phyloP scores from a whole-genome alignment of 1,140 invertebrate genomes.

The Nautilus pompilius region DNA sequence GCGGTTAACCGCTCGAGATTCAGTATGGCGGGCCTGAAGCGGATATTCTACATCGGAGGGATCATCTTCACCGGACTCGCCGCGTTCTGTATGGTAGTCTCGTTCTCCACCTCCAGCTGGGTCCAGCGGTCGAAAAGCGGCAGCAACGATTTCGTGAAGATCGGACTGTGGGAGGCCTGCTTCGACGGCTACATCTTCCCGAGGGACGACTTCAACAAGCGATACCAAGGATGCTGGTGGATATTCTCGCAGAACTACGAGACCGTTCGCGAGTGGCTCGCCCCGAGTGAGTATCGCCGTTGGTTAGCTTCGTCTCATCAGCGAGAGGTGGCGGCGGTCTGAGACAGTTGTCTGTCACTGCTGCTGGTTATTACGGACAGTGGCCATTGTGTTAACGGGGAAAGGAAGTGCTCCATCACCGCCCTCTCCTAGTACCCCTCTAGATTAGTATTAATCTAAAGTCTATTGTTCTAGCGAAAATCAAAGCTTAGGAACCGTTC shows the following conservation, averaged over 20 bases:
- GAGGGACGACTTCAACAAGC: constrained; percentile 79
- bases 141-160: constrained; percentile 64
- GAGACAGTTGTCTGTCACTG: too few relatives aligned
- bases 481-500: too few relatives aligned
- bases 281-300: constrained; percentile 70
- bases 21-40: too few relatives aligned
- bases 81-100: not conserved
- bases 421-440: too few relatives aligned
- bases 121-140: not conserved
- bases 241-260: constrained; percentile 86
- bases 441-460: too few relatives aligned
- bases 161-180: constrained; percentile 95
- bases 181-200: constrained; percentile 86
- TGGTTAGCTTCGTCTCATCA: too few relatives aligned
- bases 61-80: not conserved
- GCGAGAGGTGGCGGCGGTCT: too few relatives aligned
- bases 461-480: too few relatives aligned
- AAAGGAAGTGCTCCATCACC: too few relatives aligned
- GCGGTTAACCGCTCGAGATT: too few relatives aligned
- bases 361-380: too few relatives aligned
- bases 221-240: constrained; percentile 87
- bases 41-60: not conserved
- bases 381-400: too few relatives aligned
- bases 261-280: constrained; percentile 83
- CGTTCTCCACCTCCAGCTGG: not conserved